A percentile compares a stretch with the other conserved stretches of the same genome.
These are phyloP conservation scores for Spisula solida DNA, from an alignment of 2,888 invertebrate genomes.

Conservation along the genomic window DNA sequence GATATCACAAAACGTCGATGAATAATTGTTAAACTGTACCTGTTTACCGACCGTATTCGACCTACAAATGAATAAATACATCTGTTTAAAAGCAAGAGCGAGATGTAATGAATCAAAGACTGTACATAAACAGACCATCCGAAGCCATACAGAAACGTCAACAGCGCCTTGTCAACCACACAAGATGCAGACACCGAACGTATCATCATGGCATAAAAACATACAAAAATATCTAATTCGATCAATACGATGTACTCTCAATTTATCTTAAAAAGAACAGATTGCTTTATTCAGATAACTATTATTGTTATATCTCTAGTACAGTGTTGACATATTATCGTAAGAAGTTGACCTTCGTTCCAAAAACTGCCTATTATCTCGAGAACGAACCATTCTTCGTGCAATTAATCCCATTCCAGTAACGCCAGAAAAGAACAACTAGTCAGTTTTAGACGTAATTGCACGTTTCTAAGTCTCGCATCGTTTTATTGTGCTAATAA, in stretches of 20 bases:
- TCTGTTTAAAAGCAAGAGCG: too few relatives aligned
- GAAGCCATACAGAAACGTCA: too few relatives aligned
- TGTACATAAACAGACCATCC: too few relatives aligned
- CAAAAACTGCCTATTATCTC: not conserved
- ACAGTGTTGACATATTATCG: not conserved
- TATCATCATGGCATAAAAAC: too few relatives aligned
- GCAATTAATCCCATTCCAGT: slow-evolving; percentile 9
- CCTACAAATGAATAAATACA: too few relatives aligned
- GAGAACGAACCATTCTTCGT: not conserved
- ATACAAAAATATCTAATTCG: not conserved
- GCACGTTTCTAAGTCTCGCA: not conserved
- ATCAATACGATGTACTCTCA: not conserved
- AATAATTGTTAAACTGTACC: too few relatives aligned
- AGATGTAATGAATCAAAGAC: too few relatives aligned
- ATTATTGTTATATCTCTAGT: not conserved
- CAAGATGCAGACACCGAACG: too few relatives aligned
- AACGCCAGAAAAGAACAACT: slow-evolving; percentile 3
- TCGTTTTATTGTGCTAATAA: slow-evolving; percentile 13
- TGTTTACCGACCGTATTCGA: too few relatives aligned
- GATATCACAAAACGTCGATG: too few relatives aligned
- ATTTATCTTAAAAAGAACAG: not conserved
- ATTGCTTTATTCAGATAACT: not conserved
- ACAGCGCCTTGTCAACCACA: too few relatives aligned
- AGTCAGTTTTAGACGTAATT: not conserved
- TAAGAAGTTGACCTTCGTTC: not conserved